Conservation (phyloP, 2,888 invertebrate species). For the Chrysolina oricalcia region DNA sequence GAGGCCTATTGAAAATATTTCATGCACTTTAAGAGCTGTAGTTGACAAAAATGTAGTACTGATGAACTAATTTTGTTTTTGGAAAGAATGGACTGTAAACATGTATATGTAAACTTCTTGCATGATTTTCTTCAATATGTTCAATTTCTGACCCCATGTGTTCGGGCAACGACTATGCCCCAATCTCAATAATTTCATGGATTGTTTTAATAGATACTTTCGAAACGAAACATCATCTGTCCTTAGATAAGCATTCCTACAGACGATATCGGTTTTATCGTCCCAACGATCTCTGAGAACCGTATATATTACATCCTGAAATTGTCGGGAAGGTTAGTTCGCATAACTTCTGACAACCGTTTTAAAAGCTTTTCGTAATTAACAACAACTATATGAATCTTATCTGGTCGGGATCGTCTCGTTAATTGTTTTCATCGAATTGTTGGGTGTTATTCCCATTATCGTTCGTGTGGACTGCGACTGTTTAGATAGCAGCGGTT, state of each 20-base stretch:
- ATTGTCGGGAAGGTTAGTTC: constrained; percentile 43
- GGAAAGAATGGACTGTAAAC: too few species aligned
- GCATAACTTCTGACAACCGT: constrained; percentile 49
- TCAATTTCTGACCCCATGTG: too few species aligned
- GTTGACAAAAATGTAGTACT: too few species aligned
- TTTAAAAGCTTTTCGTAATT: constrained; percentile 56
- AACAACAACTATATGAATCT: constrained; percentile 50
- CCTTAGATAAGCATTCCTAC: constrained; percentile 52
- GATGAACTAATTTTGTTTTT: too few species aligned
- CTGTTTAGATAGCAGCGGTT: neutral
- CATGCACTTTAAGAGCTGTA: too few species aligned
- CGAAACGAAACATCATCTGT: constrained; percentile 52
- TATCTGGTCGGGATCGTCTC: constrained; percentile 42
- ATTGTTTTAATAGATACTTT: constrained; percentile 51
- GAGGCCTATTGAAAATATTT: too few species aligned
- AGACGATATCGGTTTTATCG: constrained; percentile 31
- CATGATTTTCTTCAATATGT: too few species aligned
- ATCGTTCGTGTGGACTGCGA: constrained; percentile 3
- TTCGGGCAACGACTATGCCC: neutral
- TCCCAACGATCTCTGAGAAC: constrained; percentile 38
- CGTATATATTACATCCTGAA: constrained; percentile 47
- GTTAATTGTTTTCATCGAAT: constrained; percentile 28
- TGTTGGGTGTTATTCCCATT: constrained; percentile 28
- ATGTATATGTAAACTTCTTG: too few species aligned
- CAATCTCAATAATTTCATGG: constrained; percentile 44